Percentiles rank a stretch among this genome's conserved stretches.
Evolutionary conservation across 2,888 invertebrate genomes (phyloP).

Genomic region (Drepana falcataria): DNA sequence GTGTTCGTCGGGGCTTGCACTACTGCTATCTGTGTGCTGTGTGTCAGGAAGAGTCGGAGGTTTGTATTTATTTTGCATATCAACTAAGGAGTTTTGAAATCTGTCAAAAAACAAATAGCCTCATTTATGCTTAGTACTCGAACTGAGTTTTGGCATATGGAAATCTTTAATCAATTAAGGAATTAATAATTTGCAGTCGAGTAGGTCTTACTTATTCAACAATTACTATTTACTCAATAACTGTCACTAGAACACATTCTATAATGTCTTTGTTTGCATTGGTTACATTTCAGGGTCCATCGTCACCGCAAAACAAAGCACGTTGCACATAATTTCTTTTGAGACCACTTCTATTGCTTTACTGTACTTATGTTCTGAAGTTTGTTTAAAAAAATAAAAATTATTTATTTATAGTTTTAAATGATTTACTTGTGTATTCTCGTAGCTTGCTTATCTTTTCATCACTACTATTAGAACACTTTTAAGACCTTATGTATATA

Average conservation of each 20-base stretch:
- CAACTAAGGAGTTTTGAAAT: too few relatives aligned
- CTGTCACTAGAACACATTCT: neutral
- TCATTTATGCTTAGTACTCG: too few relatives aligned
- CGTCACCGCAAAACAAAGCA: constrained; percentile 64
- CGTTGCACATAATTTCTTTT: constrained; percentile 58
- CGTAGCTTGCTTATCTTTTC: too few relatives aligned
- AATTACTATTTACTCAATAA: neutral
- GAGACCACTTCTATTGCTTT: constrained; percentile 20
- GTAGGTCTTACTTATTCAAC: too few relatives aligned
- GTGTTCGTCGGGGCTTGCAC: constrained; percentile 89
- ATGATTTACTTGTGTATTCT: neutral
- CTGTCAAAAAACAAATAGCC: too few relatives aligned
- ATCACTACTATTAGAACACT: too few relatives aligned
- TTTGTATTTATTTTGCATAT: constrained; percentile 31
- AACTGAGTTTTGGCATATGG: too few relatives aligned
- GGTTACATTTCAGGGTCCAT: constrained; percentile 64
- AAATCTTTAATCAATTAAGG: too few relatives aligned
- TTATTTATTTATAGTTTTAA: neutral
- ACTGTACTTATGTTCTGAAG: constrained; percentile 1
- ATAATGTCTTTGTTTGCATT: constrained; percentile 1
- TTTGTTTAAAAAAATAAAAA: neutral
- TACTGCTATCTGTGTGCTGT: constrained; percentile 87
- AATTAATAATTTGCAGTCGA: too few relatives aligned
- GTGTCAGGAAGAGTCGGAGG: constrained; percentile 82
- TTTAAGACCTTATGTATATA: too few relatives aligned